These are phyloP conservation scores for Dolichoris vasculosae DNA, from an alignment of 1,140 invertebrate species.

Conservation along the genomic window DNA sequence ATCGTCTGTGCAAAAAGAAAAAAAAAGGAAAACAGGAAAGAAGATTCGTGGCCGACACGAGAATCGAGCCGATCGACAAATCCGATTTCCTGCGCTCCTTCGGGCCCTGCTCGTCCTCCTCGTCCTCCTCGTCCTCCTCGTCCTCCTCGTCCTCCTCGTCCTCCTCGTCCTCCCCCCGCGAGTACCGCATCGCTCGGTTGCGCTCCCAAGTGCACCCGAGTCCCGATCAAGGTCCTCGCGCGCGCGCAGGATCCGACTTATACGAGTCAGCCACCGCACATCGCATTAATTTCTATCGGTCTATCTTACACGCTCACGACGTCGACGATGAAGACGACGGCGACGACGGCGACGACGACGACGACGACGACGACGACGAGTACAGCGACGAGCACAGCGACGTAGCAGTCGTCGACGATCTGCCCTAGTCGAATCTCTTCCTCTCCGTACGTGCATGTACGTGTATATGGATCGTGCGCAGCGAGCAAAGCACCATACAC, in stretches of 20 bases:
- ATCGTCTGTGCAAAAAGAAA: neutral
- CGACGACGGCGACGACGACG: neutral
- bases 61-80: conserved; percentile 38
- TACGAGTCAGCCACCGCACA: conserved; percentile 44
- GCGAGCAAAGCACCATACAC: neutral
- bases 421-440: too few species aligned
- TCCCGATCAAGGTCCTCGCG: conserved; percentile 36
- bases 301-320: conserved; percentile 54
- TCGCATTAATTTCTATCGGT: conserved; percentile 65
- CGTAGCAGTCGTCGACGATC: too few species aligned
- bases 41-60: neutral
- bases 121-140: neutral
- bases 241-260: neutral
- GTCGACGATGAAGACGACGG: neutral
- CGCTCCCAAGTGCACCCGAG: neutral
- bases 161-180: neutral
- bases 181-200: neutral
- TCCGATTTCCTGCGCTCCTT: conserved; percentile 42
- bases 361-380: neutral
- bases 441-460: neutral
- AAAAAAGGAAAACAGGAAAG: neutral
- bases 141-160: neutral
- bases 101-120: too few species aligned
- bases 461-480: conserved; percentile 4
- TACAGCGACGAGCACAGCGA: too few species aligned